Base-by-base conservation (phyloP, 53 echinoderm and acorn worm species). In the Crossaster papposus region DNA sequence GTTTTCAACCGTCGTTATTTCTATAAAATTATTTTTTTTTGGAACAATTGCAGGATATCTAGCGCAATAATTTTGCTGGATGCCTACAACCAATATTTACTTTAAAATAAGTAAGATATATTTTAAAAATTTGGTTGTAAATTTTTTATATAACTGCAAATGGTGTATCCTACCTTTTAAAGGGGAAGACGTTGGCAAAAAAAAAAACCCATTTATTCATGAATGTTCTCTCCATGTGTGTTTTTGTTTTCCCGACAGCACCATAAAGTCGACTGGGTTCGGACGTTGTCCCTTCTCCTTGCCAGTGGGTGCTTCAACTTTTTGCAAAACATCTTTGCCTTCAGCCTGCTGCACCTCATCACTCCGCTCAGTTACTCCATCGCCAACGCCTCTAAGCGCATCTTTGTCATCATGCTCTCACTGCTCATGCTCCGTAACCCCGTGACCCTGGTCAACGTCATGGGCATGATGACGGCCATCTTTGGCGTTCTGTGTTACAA, bases 351-450 rank as follows among this genome's bases (percentile, higher is more conserved):
- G 14, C 93, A 95, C 72, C 87, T 99, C 54, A 91, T 95, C 54
- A 90, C 93, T 1, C 96, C 99, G 0, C 94, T 99, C 65, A 99
- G 99, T 90, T 99, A 99, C 91, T 99, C 99, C 79, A 96, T 99
- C 29, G 96, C 99, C 24, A 99, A 99, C 44, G 99, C 99, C 30
- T 89, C 96, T 79, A 99, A 99, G 88, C 87, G 99, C 50, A 99
- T 96, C 63, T 88, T 96, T 55, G 93, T 96, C 33, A 95, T 96
- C 22, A 82, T 95, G 38, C 79, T 94, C 44, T 99, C 99, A 12
- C 88, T 99, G 87, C 55, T 95, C 33, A 94, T 99, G 94, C 94
- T 99, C 26, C 74, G 88, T 53, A 99, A 99, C 81, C 99, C 99
- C 26, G 99, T 99, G 78, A 96, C 99, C 30, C 85, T 89, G 55